These are phyloP conservation scores for Cherax quadricarinatus DNA, from an alignment of 1,140 invertebrate species.

Conservation along the genomic window DNA sequence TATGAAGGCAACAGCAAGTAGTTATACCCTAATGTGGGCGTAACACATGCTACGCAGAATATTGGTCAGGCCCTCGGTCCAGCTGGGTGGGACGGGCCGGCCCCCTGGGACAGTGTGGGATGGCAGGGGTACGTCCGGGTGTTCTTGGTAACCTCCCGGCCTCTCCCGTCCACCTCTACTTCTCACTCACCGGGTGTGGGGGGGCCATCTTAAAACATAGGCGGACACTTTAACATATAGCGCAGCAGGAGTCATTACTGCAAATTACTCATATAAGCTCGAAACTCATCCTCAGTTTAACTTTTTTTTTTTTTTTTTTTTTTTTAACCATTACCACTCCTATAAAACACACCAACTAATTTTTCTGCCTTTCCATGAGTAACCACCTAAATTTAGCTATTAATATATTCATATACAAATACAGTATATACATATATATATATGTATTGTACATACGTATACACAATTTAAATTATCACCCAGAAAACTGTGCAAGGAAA, in stretches of 20 bases:
- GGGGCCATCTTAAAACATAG: conserved; percentile 71
- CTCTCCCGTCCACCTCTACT: conserved; percentile 71
- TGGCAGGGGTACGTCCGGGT: conserved; percentile 54
- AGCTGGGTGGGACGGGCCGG: conserved; percentile 64
- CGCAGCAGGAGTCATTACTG: conserved; percentile 25
- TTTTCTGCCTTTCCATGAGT: neutral
- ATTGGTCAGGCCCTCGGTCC: conserved; percentile 67
- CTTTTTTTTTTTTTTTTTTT: neutral
- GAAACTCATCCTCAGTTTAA: neutral
- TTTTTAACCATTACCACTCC: conserved; percentile 10
- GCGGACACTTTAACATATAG: conserved; percentile 64
- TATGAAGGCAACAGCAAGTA: conserved; percentile 69
- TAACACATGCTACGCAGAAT: conserved; percentile 70
- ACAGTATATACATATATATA: neutral
- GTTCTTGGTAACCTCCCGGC: conserved; percentile 67
- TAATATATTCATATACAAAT: neutral
- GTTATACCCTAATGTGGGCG: conserved; percentile 71
- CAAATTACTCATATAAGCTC: conserved; percentile 16
- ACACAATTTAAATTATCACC: neutral
- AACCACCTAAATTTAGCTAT: neutral
- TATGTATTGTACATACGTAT: neutral
- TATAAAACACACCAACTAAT: neutral
- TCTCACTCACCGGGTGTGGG: conserved; percentile 70
- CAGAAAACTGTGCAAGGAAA: neutral
- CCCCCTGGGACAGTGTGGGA: conserved; percentile 65